A percentile compares a stretch with the other conserved stretches of the same genome.
These are phyloP conservation scores for Holocentrus rufus DNA, from an alignment of 2,797 vertebrate genomes.

Conservation along the genomic window DNA sequence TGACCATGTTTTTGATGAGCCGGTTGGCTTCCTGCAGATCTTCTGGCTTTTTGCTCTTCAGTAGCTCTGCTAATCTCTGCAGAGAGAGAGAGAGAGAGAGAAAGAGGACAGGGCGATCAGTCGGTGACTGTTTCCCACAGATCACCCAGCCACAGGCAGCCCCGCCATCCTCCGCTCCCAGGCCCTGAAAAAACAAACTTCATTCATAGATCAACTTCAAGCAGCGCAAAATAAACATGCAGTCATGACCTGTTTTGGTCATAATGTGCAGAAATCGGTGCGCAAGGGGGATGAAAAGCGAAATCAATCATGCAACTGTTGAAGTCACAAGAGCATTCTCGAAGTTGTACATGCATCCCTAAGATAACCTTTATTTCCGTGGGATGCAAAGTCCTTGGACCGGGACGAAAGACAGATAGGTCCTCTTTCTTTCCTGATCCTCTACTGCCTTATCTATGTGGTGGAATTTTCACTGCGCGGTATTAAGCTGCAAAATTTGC, in stretches of 20 bases:
- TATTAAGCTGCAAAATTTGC: too few relatives aligned
- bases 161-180: constrained; percentile 15
- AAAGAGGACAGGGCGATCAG: constrained; percentile 1
- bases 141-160: constrained; percentile 1
- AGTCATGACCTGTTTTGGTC: constrained; percentile 2
- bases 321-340: neutral
- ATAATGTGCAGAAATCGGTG: neutral
- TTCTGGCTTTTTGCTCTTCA: constrained; percentile 96
- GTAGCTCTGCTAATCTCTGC: constrained; percentile 89
- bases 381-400: neutral
- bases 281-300: neutral
- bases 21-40: constrained; percentile 95
- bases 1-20: constrained; percentile 97
- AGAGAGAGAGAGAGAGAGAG: too few relatives aligned
- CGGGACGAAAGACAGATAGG: neutral
- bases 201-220: constrained; percentile 32
- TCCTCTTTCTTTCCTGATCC: too few relatives aligned
- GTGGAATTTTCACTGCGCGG: too few relatives aligned
- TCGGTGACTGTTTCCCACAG: constrained; percentile 38
- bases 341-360: neutral
- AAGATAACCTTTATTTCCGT: neutral
- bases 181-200: constrained; percentile 43
- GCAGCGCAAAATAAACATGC: constrained; percentile 34
- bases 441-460: too few relatives aligned
- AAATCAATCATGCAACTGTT: neutral